phyloP scores from a whole-genome alignment of 2,797 vertebrate species.

The Galago senegalensis region DNA sequence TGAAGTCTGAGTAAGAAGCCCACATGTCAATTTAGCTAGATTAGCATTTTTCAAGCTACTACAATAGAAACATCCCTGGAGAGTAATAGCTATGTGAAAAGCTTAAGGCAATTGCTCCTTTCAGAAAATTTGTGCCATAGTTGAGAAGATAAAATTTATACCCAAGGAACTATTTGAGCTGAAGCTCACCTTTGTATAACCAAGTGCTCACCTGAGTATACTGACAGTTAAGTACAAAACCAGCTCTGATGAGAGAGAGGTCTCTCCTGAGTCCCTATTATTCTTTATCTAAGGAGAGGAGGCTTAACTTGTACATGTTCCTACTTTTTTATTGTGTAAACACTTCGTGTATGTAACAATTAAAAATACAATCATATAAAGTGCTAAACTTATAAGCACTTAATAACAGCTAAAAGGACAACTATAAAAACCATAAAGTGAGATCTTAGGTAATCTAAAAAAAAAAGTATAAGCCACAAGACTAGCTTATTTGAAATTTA shows the following conservation, averaged over 20 bases:
- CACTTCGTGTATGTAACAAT: not conserved
- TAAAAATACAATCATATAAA: not conserved
- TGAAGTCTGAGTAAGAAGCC: not conserved
- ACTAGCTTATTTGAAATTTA: slow-evolving; percentile 4
- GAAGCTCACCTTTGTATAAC: not conserved
- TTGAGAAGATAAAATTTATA: slow-evolving; percentile 14
- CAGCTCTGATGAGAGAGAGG: not conserved
- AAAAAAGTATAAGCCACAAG: not conserved
- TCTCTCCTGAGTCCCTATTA: not conserved
- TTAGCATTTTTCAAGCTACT: not conserved
- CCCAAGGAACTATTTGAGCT: slow-evolving; percentile 42
- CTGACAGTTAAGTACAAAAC: not conserved
- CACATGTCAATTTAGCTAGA: not conserved
- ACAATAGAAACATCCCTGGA: not conserved
- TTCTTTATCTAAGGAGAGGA: slow-evolving; percentile 11
- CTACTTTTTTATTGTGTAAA: not conserved
- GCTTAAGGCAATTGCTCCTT: slow-evolving; percentile 1
- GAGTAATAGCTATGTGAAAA: not conserved
- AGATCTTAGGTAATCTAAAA: not conserved
- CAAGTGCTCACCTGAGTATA: not conserved
- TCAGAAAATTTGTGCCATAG: not conserved
- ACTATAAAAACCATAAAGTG: not conserved
- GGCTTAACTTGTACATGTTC: not conserved
- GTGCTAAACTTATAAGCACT: slow-evolving; percentile 33
- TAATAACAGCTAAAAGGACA: not conserved